Percentiles rank a stretch among this genome's conserved stretches.
phyloP scores from a whole-genome alignment of 2,888 invertebrate species.

The Auanema freiburgensis region DNA sequence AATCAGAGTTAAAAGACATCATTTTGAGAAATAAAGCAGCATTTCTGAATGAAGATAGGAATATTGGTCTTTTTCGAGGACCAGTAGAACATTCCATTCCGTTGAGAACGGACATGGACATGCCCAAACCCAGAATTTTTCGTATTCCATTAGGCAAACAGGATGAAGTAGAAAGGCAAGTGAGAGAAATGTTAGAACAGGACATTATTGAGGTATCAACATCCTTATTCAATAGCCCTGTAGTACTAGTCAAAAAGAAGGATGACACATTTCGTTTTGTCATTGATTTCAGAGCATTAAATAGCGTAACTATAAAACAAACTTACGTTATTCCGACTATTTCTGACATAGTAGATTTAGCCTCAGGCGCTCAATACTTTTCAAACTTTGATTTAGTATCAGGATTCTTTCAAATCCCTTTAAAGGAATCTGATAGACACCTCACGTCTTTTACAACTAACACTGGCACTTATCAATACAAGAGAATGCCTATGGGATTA shows the following conservation, averaged over 20 bases:
- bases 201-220: constrained; percentile 9
- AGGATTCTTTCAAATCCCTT: constrained; percentile 34
- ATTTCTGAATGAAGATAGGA: constrained; percentile 8
- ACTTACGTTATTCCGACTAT: constrained; percentile 18
- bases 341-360: constrained; percentile 10
- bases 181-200: constrained; percentile 7
- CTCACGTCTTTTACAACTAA: constrained; percentile 35
- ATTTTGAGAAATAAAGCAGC: not conserved
- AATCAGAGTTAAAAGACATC: not conserved
- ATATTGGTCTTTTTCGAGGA: constrained; percentile 8
- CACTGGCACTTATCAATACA: constrained; percentile 30
- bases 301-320: constrained; percentile 18
- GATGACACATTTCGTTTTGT: constrained; percentile 12
- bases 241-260: constrained; percentile 23
- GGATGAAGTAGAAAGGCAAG: constrained; percentile 5
- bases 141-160: constrained; percentile 4
- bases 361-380: constrained; percentile 16
- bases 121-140: constrained; percentile 5
- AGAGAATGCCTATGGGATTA: constrained; percentile 35
- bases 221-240: constrained; percentile 1
- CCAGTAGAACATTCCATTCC: constrained; percentile 7
- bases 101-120: not conserved
- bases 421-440: constrained; percentile 21
- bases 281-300: constrained; percentile 18
- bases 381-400: constrained; percentile 26